Evolutionary conservation across 2,888 invertebrate species (phyloP).

Genomic region (Sphaerophoria taeniata): DNA sequence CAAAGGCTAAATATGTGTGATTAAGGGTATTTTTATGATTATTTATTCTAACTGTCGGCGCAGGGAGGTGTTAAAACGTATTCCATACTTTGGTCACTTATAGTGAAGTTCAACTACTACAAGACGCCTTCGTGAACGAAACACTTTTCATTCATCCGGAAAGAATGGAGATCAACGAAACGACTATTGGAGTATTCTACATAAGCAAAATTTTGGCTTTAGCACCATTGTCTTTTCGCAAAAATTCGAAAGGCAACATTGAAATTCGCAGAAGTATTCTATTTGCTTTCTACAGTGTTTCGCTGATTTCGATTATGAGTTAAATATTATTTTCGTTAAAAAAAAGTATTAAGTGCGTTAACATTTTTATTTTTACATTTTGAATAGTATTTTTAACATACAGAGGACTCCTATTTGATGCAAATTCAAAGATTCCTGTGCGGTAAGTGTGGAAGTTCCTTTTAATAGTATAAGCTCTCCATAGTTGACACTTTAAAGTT

Average conservation of each 20-base stretch:
- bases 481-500: no score
- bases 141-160: not conserved
- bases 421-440: slow-evolving; percentile 80
- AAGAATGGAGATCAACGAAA: slow-evolving; percentile 81
- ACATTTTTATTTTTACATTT: slow-evolving; percentile 6
- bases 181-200: slow-evolving; percentile 80
- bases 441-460: slow-evolving; percentile 77
- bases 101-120: slow-evolving; percentile 9
- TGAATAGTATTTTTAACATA: slow-evolving; percentile 80
- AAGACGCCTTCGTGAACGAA: not conserved
- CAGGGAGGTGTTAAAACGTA: not conserved
- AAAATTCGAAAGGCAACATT: slow-evolving; percentile 78
- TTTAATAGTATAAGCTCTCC: no score
- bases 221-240: slow-evolving; percentile 80
- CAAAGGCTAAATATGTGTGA: slow-evolving; percentile 48
- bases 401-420: slow-evolving; percentile 81
- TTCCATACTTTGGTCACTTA: slow-evolving; percentile 6
- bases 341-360: no score
- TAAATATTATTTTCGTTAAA: slow-evolving; percentile 13
- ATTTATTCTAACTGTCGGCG: slow-evolving; percentile 33
- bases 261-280: slow-evolving; percentile 79
- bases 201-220: slow-evolving; percentile 79
- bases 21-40: slow-evolving; percentile 42
- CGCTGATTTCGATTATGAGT: slow-evolving; percentile 79
- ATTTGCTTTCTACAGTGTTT: slow-evolving; percentile 79